Evolutionary conservation across 2,113 vertebrate species (phyloP).

Genomic region (Brachyhypopomus gauderio): DNA sequence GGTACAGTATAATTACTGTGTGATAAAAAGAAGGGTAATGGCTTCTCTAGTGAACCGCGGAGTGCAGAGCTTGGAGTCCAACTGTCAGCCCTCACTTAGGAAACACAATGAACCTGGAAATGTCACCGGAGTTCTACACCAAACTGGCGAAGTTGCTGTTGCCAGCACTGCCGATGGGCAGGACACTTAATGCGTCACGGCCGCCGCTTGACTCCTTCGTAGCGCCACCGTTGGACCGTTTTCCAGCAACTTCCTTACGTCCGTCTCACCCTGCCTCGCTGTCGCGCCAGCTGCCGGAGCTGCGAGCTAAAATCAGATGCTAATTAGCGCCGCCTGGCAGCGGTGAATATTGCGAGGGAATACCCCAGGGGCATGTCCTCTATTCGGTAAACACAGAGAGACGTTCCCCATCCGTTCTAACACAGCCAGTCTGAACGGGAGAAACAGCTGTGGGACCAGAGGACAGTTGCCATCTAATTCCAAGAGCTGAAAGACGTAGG

Average conservation of each 20-base stretch:
- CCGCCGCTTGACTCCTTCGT: no score
- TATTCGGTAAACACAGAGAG: constrained; percentile 23
- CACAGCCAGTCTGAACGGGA: constrained; percentile 3
- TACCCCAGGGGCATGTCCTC: constrained; percentile 26
- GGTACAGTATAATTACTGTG: constrained; percentile 7
- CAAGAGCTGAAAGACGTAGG: not conserved
- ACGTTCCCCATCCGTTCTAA: not conserved
- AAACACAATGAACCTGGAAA: not conserved
- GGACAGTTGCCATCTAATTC: not conserved
- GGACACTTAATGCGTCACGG: no score
- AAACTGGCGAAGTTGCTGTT: not conserved
- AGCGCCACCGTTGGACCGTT: not conserved
- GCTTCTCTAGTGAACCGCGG: not conserved
- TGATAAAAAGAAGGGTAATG: not conserved
- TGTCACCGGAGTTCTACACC: not conserved
- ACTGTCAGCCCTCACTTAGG: constrained; percentile 2
- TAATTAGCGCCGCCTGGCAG: constrained; percentile 30
- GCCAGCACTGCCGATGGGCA: not conserved
- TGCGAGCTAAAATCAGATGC: not conserved
- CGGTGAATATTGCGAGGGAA: constrained; percentile 8
- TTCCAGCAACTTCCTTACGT: not conserved
- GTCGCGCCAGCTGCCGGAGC: constrained; percentile 16
- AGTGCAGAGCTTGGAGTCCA: not conserved
- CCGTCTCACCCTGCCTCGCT: not conserved
- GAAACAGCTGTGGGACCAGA: not conserved